phyloP scores from a whole-genome alignment of 2,888 invertebrate genomes.

The Nymphalis c-album region DNA sequence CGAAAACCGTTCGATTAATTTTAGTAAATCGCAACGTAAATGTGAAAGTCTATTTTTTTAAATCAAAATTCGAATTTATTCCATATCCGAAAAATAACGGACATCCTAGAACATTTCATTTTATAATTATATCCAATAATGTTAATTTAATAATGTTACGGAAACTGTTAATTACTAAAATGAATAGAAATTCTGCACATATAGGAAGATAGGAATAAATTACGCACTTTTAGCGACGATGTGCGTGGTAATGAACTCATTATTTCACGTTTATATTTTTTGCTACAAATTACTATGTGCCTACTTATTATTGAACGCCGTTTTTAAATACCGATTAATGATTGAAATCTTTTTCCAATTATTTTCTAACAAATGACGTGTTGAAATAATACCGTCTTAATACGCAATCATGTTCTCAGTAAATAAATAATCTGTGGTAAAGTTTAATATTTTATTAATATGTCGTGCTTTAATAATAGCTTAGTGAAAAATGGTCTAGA shows the following conservation, averaged over 20 bases:
- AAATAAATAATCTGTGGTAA: not conserved
- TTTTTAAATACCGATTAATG: not conserved
- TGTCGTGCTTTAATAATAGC: conserved; percentile 19
- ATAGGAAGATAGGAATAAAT: conserved; percentile 14
- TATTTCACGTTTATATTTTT: not conserved
- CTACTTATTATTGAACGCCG: not conserved
- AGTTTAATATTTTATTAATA: conserved; percentile 16
- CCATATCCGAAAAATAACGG: not conserved
- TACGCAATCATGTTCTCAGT: not conserved
- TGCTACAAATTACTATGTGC: not conserved
- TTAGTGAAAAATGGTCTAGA: conserved; percentile 29
- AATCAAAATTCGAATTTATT: not conserved
- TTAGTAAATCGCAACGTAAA: not conserved
- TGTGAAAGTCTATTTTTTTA: not conserved
- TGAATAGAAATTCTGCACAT: conserved; percentile 14
- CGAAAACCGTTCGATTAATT: not conserved
- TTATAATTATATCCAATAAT: not conserved
- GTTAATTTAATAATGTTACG: conserved; percentile 5
- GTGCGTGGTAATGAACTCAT: conserved; percentile 11
- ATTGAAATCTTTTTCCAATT: not conserved
- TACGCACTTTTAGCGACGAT: conserved; percentile 16
- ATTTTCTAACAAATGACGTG: not conserved
- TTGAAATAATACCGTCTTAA: not conserved
- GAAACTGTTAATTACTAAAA: conserved; percentile 13
- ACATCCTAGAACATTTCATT: not conserved